phyloP scores from a whole-genome alignment of 2,797 vertebrate species.

The Trematomus bernacchii region DNA sequence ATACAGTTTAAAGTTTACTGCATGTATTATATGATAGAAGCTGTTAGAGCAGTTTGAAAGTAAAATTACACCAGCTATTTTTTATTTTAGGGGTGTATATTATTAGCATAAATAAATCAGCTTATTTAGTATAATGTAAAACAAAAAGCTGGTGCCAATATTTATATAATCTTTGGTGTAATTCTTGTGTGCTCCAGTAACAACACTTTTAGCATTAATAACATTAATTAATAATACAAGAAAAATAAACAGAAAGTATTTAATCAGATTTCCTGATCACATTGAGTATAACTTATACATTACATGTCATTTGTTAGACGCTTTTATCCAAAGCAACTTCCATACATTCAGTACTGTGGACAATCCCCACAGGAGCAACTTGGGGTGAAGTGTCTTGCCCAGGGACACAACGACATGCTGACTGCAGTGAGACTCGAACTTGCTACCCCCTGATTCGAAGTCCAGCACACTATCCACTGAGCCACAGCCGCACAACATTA shows the following conservation, averaged over 20 bases:
- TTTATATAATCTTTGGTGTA: conserved; percentile 27
- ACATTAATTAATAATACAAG: too few relatives aligned
- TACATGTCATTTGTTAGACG: not conserved
- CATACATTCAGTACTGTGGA: too few relatives aligned
- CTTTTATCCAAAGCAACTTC: too few relatives aligned
- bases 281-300: conserved; percentile 4
- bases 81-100: conserved; percentile 11
- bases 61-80: conserved; percentile 10
- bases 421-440: too few relatives aligned
- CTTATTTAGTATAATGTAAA: conserved; percentile 17
- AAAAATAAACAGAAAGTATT: too few relatives aligned
- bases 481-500: not conserved
- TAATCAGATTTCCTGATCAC: not conserved
- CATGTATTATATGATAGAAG: not conserved
- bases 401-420: too few relatives aligned
- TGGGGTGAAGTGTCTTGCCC: too few relatives aligned
- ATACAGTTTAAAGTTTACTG: not conserved
- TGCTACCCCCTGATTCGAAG: too few relatives aligned
- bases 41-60: too few relatives aligned
- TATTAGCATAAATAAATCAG: conserved; percentile 8
- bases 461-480: too few relatives aligned
- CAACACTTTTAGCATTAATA: conserved; percentile 46
- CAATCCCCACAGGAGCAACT: too few relatives aligned
- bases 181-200: conserved; percentile 57
- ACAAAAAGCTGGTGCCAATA: conserved; percentile 12